Evolutionary conservation across 1,140 invertebrate species (phyloP), one percentile per base, ranked within the genome.

Genomic region (Ostrea edulis): DNA sequence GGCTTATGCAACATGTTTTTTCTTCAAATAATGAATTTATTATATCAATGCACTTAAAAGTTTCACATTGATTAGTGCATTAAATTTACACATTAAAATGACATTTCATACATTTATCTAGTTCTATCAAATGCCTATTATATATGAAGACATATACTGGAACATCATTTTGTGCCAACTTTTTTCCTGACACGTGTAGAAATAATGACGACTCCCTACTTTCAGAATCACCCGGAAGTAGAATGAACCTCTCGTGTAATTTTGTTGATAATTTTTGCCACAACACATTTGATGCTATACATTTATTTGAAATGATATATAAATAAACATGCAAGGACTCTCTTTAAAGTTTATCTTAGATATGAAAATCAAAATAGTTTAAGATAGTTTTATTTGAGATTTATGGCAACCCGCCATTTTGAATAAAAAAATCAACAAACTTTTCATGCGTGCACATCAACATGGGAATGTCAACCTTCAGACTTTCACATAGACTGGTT

Each of bases 401-500:
- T 77, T 25, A 22, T 77, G 68, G 68, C 68, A 77, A 77, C 68
- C 68, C 68, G 68, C 68, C 68, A 77, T 77, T 35, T 77, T 77
- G 68, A 77, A 77, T 77, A 77, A 77, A 44, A 44, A 77, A 77
- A 77, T 77, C 68, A 77, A 77, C 68, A 77, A 77, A 77, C 68
- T 77, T 77, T 77, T 77, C 68, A 77, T 29, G 68, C 68, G 68
- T 77, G 68, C 68, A 77, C 68, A 77, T 77, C 68, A 77, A 77
- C 68, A 77, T 77, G 68, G 68, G 68, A 77, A 77, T 77, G 68
- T 77, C 68, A 77, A 77, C 29, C 8, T 77, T 25, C 14, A 25
- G 29, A 35, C 68, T 77, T 12, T 77, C 25, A 29, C 4, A 77
- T 77, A 77, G 29, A 77, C 4, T 29, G 22, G 68, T 14, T 25